Evolutionary conservation across 2,797 vertebrate species (phyloP), one percentile per base, ranked within the genome.

Genomic region (Argentina silus): DNA sequence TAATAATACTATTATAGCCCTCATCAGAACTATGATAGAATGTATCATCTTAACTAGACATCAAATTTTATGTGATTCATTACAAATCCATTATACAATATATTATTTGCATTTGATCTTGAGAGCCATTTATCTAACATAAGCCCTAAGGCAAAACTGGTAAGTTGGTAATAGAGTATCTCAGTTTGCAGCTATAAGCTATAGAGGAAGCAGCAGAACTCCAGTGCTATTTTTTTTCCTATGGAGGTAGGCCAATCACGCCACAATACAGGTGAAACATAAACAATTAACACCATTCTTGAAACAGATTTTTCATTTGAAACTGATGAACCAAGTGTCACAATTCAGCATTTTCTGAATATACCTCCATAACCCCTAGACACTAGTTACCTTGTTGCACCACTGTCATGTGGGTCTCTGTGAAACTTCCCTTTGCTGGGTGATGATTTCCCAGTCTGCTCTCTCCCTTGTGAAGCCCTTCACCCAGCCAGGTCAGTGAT

Each of bases 231-330:
- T 14, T 21, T 19, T 3, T 19, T 45, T 50, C 21, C 45, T 11
- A 60, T 53, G 60, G 50, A 80, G 70, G 69, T 85, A 72, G 51
- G 44, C 51, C 51, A 42, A 57, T 79, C 72, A 51, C 23, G 45
- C 62, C 70, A 53, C 59, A 2, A 45, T 59, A 73, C 70, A 78
- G 56, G 56, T 75, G 47, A 61, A 63, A 75, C 9, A 12, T 10
- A 36, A 70, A 51, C 48, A 69, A 66, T 62, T 67, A 48, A 23
- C 8, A 62, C 62, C 63, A 59, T 51, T 17, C 36, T 63, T 69
- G 56, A 51, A 6, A 70, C 73, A 70, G 42, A 36, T 66, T 36
- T 21, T 9, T 69, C 36, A 6, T 42, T 42, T 57, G 51, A 73
- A 68, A 66, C 44, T 43, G 61, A 70, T 78, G 78, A 51, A 59